Conservation (phyloP, 2,113 vertebrate species). For the Ramphastos sulfuratus region DNA sequence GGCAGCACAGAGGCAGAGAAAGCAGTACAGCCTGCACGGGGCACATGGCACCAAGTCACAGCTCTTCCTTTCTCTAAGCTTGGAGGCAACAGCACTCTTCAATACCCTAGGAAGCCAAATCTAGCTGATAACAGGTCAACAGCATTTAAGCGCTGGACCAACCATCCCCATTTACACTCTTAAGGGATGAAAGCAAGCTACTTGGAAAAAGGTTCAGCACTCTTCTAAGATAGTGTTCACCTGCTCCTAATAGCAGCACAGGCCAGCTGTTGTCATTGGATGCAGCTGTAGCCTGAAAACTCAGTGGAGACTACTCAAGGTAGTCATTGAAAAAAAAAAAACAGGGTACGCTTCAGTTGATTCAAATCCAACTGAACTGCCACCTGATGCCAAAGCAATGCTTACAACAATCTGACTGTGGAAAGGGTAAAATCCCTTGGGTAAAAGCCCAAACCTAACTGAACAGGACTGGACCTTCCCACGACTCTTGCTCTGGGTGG, state of each 20-base stretch:
- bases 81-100: neutral
- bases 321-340: neutral
- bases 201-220: neutral
- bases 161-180: neutral
- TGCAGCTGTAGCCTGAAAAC: neutral
- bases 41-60: neutral
- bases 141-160: neutral
- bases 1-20: neutral
- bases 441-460: neutral
- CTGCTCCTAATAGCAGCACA: neutral
- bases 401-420: neutral
- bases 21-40: neutral
- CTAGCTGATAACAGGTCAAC: neutral
- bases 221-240: accelerated
- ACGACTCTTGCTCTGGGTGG: neutral
- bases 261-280: neutral
- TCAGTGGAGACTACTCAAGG: neutral
- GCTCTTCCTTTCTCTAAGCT: neutral
- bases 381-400: neutral
- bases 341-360: neutral
- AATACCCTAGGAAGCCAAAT: neutral
- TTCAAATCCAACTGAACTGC: neutral
- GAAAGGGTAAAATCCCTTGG: neutral
- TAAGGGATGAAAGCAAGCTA: neutral
- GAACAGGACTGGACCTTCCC: neutral